Evolutionary conservation across 2,797 vertebrate genomes (phyloP).

Genomic region (Cyclura pinguis): DNA sequence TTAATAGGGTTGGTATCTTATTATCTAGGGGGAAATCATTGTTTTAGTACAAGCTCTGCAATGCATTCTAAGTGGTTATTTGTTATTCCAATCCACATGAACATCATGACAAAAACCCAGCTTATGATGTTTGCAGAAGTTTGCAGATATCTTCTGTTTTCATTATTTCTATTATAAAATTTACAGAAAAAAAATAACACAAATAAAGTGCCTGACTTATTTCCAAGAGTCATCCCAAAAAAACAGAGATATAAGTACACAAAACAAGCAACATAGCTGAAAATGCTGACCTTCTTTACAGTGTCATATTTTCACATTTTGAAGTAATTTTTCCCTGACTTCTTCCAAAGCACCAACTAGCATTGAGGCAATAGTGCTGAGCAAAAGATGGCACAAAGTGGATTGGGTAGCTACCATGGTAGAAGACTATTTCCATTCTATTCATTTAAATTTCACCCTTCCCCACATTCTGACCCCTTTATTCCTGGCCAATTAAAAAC

Average conservation of each 20-base stretch:
- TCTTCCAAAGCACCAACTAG: background rate
- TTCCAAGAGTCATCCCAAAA: background rate
- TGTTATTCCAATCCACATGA: constrained; percentile 22
- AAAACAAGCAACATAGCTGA: background rate
- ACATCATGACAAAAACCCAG: background rate
- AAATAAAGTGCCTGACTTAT: background rate
- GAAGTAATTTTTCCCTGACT: background rate
- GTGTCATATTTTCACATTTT: background rate
- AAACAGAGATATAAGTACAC: background rate
- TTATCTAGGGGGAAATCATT: background rate
- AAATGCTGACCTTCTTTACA: background rate
- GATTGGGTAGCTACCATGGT: background rate
- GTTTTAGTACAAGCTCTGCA: constrained; percentile 14
- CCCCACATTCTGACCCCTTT: background rate
- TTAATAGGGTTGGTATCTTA: constrained; percentile 7
- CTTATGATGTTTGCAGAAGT: constrained; percentile 5
- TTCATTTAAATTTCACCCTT: background rate
- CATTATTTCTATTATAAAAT: background rate
- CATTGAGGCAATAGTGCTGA: background rate
- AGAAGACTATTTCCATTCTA: background rate
- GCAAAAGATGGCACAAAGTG: background rate
- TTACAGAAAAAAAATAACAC: background rate
- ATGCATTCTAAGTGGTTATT: constrained; percentile 12
- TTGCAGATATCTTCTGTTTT: background rate
- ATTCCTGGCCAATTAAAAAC: background rate